These are phyloP conservation scores for Microtus oregoni DNA, from an alignment of 2,113 vertebrate species.

Conservation along the genomic window DNA sequence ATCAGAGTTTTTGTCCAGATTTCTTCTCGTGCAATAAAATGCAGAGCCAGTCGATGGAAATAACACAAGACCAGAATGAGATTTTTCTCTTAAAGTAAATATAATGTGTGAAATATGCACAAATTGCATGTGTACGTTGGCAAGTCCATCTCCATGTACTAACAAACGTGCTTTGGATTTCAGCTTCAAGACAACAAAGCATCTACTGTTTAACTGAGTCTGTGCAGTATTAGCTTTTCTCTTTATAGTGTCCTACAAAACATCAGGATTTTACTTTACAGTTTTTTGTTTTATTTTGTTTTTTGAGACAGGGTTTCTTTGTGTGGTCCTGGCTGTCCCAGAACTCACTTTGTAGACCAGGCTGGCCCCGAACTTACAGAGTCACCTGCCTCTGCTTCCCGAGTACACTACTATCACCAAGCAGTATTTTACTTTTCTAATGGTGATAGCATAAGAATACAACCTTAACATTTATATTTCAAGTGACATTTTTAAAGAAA, in stretches of 20 bases:
- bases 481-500: conserved; percentile 24
- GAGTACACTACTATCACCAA: neutral
- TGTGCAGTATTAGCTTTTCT: neutral
- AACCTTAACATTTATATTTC: conserved; percentile 8
- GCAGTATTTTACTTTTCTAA: neutral
- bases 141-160: neutral
- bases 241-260: neutral
- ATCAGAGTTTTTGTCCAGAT: neutral
- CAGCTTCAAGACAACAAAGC: neutral
- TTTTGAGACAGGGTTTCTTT: neutral
- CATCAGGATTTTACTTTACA: neutral
- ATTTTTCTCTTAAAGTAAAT: neutral
- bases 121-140: neutral
- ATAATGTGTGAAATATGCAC: neutral
- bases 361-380: too few relatives aligned
- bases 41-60: neutral
- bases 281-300: neutral
- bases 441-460: neutral
- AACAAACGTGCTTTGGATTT: neutral
- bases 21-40: neutral
- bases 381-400: too few relatives aligned
- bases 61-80: conserved; percentile 10
- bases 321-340: too few relatives aligned
- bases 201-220: neutral
- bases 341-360: neutral